Evolutionary conservation across 30 jellyfish, hydroid and myxozoan genomes (phyloP).

Genomic region (Sanderia malayensis): DNA sequence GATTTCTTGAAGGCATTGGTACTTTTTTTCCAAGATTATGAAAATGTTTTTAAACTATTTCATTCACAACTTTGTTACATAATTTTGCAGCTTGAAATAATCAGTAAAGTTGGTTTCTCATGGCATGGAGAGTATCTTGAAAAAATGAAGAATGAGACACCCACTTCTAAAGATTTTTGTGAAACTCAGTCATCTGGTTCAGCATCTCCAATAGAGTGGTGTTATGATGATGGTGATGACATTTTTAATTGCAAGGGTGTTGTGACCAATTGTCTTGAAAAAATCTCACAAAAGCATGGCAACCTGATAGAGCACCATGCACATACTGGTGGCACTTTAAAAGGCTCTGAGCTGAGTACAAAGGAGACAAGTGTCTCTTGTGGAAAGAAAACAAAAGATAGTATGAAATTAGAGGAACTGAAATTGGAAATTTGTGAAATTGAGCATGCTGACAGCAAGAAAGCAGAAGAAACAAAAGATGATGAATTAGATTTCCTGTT

Average conservation of each 20-base stretch:
- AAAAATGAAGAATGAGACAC: neutral
- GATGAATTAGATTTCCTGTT: constrained; percentile 39
- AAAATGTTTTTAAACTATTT: neutral
- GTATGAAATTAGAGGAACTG: no score
- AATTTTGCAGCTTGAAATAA: constrained; percentile 7
- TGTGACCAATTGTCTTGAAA: constrained; percentile 5
- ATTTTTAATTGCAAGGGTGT: no score
- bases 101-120: neutral
- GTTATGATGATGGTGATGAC: neutral
- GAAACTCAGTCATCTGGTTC: neutral
- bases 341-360: neutral
- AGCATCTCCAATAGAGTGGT: constrained; percentile 1
- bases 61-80: no score
- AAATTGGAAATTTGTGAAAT: no score
- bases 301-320: neutral
- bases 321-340: no score
- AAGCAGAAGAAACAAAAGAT: constrained; percentile 5
- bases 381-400: neutral
- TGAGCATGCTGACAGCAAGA: no score
- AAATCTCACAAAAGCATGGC: neutral
- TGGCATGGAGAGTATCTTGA: constrained; percentile 45
- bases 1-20: no score
- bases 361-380: neutral
- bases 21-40: neutral
- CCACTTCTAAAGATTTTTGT: neutral